Base-by-base conservation (phyloP, 2,888 invertebrate species). In the Odontomyia ornata region DNA sequence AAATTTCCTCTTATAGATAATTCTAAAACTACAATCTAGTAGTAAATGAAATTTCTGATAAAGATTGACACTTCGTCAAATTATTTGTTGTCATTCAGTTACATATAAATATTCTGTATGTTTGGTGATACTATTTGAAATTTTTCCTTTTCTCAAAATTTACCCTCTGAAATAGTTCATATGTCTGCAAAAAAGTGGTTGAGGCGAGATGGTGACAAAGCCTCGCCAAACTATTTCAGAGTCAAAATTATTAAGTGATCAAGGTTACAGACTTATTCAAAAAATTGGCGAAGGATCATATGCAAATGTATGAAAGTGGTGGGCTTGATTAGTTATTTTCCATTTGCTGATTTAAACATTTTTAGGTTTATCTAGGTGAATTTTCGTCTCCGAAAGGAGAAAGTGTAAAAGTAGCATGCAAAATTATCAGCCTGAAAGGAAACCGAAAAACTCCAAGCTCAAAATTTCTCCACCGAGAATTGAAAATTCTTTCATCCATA, bases 381-480 rank as follows among this genome's bases (percentile, higher is more conserved):
- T 72, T 72, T 30, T 1, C 11, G 28, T 3, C 5, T 15, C 21
- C 18, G 18, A n/a, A 13, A 21, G 52, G 28, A 11, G 30, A 25
- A 9, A n/a, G 27, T 28, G 27, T 72, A 27, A 18, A 18, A 56
- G 13, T 93, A 81, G 93, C 93, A 0, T 93, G 93, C 82, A 95
- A 95, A 88, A 88, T 92, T 52, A 91, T 95, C 77, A 93, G 94
- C 84, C n/a, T n/a, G n/a, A n/a, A n/a, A n/a, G n/a, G n/a, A n/a
- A n/a, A n/a, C n/a, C n/a, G n/a, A n/a, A 90, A 91, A 81, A 93
- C 95, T 84, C 95, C 94, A 82, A 90, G 93, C 21, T 89, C 89
- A 56, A 94, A 94, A 84, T 96, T 96, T 86, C 88, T 96, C 77
- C 95, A 95, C 0, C 89, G 95, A 77, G 95, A 96, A 86, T 87